These are phyloP conservation scores for Deroptyus accipitrinus DNA, from an alignment of 2,113 vertebrate genomes.

Conservation along the genomic window DNA sequence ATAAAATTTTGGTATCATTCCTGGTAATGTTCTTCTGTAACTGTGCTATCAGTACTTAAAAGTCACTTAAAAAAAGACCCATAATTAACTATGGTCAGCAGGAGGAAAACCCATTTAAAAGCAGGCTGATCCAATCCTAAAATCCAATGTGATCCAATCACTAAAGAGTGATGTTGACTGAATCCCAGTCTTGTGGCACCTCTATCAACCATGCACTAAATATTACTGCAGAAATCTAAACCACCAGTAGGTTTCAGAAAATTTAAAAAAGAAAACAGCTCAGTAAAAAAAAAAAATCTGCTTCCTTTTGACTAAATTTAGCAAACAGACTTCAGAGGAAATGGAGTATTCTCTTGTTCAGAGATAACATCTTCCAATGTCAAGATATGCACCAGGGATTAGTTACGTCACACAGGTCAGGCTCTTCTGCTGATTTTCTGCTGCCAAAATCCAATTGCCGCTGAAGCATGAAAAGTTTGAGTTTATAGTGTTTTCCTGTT, in stretches of 20 bases:
- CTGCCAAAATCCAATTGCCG: neutral
- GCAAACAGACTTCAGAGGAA: neutral
- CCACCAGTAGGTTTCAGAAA: neutral
- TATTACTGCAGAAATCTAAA: neutral
- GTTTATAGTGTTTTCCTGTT: neutral
- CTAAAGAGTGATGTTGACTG: neutral
- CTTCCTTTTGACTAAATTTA: neutral
- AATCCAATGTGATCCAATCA: too few species aligned
- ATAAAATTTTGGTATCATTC: neutral
- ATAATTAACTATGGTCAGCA: neutral
- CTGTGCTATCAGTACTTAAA: neutral
- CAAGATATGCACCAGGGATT: neutral
- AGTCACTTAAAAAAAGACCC: neutral
- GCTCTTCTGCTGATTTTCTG: neutral
- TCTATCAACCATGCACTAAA: neutral
- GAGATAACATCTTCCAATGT: neutral
- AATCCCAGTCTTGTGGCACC: neutral
- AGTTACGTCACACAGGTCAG: neutral
- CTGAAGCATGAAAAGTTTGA: neutral
- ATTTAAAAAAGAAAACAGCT: neutral
- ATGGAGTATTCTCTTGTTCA: neutral
- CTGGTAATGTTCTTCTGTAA: neutral
- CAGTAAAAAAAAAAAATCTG: neutral
- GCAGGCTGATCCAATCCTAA: neutral
- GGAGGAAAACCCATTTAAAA: neutral